Evolutionary conservation across 2,888 invertebrate species (phyloP), one percentile per base, ranked within the genome.

Genomic region (Formica aserva): DNA sequence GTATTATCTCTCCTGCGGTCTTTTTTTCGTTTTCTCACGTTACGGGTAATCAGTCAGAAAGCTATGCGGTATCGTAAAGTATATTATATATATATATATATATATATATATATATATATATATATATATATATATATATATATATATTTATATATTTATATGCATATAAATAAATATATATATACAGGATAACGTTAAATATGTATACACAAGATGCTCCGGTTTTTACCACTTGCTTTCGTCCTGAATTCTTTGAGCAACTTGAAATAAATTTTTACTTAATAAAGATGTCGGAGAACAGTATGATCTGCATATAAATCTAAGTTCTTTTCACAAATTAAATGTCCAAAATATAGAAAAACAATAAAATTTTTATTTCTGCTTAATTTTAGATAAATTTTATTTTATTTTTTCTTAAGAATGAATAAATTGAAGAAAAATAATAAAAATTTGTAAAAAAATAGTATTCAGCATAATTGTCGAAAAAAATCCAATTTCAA

Each of bases 21-120:
- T 22, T 35, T 71, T 63, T 63, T 75, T 65, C 65, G 29, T 80
- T 66, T 83, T 45, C 86, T 87, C 86, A 89, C 89, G 87, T 93
- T 93, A 93, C 88, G 92, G 45, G 91, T 94, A 94, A 94, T 94
- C 94, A 94, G 94, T 94, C 94, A 91, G 93, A 93, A 93, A 94
- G 93, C 94, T 94, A 94, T 93, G 90, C 92, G 89, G 88, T 92
- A 92, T 91, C 92, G 90, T 92, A 92, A 92, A 91, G 86, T 88
- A 83, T 87, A 90, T 91, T 86, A 86, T 83, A 88, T 2, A n/a
- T n/a, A n/a, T n/a, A n/a, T n/a, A n/a, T n/a, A n/a, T n/a, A n/a
- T n/a, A n/a, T n/a, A n/a, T n/a, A n/a, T 11, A 88, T 90, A 87
- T 82, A 86, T 90, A 91, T 89, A 71, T 71, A 55, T n/a, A 32